A percentile compares a stretch with the other conserved stretches of the same genome.
phyloP scores from a whole-genome alignment of 2,797 vertebrate species.

The Trichosurus vulpecula region DNA sequence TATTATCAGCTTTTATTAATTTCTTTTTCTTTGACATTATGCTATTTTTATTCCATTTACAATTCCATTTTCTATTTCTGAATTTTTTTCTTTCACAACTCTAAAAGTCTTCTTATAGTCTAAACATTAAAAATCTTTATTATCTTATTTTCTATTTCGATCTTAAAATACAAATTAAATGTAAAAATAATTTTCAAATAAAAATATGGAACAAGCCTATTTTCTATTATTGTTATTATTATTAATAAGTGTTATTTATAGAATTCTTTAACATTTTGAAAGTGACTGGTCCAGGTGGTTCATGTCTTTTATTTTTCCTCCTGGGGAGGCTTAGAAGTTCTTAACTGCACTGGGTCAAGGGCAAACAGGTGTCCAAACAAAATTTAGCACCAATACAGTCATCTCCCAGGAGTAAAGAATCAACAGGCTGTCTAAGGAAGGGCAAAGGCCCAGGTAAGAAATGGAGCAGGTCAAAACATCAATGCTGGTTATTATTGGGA shows the following conservation, averaged over 20 bases:
- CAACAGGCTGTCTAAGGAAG: not conserved
- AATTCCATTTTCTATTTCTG: not conserved
- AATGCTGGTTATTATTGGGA: not conserved
- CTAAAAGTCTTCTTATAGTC: not conserved
- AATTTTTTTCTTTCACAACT: not conserved
- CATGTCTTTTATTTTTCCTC: not conserved
- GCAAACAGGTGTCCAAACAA: not conserved
- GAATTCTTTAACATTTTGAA: not conserved
- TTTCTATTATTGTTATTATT: too few relatives aligned
- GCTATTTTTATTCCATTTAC: not conserved
- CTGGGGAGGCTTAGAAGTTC: not conserved
- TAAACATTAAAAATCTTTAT: not conserved
- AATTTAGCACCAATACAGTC: not conserved
- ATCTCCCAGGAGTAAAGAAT: not conserved
- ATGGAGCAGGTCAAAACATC: not conserved
- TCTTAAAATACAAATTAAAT: not conserved
- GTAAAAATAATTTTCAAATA: not conserved
- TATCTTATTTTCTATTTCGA: not conserved
- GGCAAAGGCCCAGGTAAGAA: not conserved
- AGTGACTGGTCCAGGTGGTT: not conserved
- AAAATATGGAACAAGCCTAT: not conserved
- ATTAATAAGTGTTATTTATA: not conserved
- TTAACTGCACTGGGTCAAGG: not conserved
- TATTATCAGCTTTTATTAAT: not conserved
- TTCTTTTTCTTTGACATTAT: not conserved